Percentiles rank a stretch among this genome's conserved stretches.
Conservation (phyloP, 2,888 invertebrate species). For the Lochmaea crataegi region DNA sequence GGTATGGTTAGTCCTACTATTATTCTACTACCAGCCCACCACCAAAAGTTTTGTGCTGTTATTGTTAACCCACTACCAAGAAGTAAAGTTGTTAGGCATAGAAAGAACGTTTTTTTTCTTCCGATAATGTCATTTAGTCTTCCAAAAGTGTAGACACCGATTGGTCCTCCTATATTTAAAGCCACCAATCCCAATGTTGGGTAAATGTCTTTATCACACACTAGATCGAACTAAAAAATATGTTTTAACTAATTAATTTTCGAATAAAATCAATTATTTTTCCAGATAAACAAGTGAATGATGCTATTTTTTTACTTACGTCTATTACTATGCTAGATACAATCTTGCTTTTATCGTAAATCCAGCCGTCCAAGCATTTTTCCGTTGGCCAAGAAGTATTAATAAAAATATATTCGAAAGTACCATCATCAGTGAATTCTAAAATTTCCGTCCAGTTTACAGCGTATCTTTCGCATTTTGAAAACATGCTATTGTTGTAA, state of each 20-base stretch:
- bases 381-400: constrained; percentile 74
- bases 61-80: constrained; percentile 84
- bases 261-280: no score
- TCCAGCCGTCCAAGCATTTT: constrained; percentile 81
- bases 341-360: constrained; percentile 77
- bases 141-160: constrained; percentile 91
- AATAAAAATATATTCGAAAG: constrained; percentile 56
- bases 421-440: constrained; percentile 54
- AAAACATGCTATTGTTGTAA: constrained; percentile 69
- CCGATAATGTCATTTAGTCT: constrained; percentile 89
- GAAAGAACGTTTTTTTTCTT: constrained; percentile 85
- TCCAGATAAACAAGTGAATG: no score
- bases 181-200: constrained; percentile 89
- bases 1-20: constrained; percentile 93
- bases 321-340: constrained; percentile 87
- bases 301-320: constrained; percentile 73
- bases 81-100: constrained; percentile 84
- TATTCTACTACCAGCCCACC: constrained; percentile 83
- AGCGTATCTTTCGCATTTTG: constrained; percentile 76
- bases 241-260: background rate
- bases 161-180: constrained; percentile 87
- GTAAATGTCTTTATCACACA: constrained; percentile 87
- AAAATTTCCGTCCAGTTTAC: constrained; percentile 77
- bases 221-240: constrained; percentile 83
- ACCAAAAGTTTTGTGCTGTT: constrained; percentile 81